Percentiles rank a stretch among this genome's conserved stretches.
Conservation (phyloP, 2,888 invertebrate genomes). For the Rhamnusium bicolor region DNA sequence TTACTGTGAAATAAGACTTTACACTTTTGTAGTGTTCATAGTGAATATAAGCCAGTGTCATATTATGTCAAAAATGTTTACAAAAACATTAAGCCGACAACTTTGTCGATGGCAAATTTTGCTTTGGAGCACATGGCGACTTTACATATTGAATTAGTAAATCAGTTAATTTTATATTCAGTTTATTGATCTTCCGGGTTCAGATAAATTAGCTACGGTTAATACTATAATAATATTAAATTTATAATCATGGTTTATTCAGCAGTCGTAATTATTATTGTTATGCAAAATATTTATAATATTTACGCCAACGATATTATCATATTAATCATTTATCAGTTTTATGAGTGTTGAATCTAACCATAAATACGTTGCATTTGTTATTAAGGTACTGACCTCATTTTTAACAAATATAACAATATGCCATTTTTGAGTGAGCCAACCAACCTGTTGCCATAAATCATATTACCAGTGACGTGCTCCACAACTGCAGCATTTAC, state of each 20-base stretch:
- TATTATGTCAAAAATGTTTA: too few species aligned
- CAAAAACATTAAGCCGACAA: too few species aligned
- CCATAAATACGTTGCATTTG: neutral
- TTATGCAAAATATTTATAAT: neutral
- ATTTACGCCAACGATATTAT: neutral
- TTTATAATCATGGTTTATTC: neutral
- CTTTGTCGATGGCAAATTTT: too few species aligned
- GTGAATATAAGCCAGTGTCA: too few species aligned
- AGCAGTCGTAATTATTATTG: neutral
- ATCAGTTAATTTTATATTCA: neutral
- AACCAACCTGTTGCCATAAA: neutral
- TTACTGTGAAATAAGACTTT: too few species aligned
- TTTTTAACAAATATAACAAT: neutral
- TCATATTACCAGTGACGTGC: neutral
- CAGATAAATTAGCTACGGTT: neutral
- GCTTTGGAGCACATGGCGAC: too few species aligned
- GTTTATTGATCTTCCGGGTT: neutral
- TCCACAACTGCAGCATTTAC: neutral
- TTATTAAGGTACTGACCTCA: neutral
- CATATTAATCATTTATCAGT: neutral
- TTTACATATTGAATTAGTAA: neutral
- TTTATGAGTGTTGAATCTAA: neutral
- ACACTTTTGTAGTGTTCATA: too few species aligned
- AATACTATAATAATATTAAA: neutral
- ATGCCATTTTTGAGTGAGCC: neutral